Evolutionary conservation across 2,888 invertebrate genomes (phyloP), one percentile per base, ranked within the genome.

Genomic region (Drosophila mimica): DNA sequence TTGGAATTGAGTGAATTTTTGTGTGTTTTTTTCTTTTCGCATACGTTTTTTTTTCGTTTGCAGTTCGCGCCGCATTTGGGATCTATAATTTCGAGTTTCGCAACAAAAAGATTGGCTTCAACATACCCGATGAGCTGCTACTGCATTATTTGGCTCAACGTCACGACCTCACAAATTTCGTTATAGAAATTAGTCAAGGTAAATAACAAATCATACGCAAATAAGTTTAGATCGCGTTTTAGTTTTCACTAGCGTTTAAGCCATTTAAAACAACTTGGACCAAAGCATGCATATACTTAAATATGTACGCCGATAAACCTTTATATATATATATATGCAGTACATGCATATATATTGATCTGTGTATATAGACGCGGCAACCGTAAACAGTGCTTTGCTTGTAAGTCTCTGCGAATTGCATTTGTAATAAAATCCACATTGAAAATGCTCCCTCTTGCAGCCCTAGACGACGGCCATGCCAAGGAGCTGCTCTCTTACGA

Each of bases 101-200:
- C 62, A 92, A 92, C 76, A 91, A 91, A 74, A 92, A 92, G 72
- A 92, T 92, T 74, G 92, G 92, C 67, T 92, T 92, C 70, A 91
- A 91, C 69, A 92, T 92, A 79, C 92, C 92, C 49, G 92, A 92
- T 68, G 92, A 92, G 40, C 76, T 92, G 53, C 67, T 92, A 68
- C 78, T 92, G 59, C 87, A 91, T 59, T 92, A 92, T 74, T 83
- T 92, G 85, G 91, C 87, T 43, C 92, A 92, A 75, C 84, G 92
- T 20, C 91, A 89, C 60, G 92, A 92, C 82, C 85, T 92, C 65
- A 92, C 92, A 62, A 92, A 92, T 90, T 92, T 92, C 82, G 89
- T 92, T 85, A 90, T 92, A 90, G 92, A 92, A 90, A 90, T 92
- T 77, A 89, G 90, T 69, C 92, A 91, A 88, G 92, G 92, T 92